These are phyloP conservation scores for Chlamydotis undulata DNA, from an alignment of 2,113 vertebrate species.

Conservation along the genomic window DNA sequence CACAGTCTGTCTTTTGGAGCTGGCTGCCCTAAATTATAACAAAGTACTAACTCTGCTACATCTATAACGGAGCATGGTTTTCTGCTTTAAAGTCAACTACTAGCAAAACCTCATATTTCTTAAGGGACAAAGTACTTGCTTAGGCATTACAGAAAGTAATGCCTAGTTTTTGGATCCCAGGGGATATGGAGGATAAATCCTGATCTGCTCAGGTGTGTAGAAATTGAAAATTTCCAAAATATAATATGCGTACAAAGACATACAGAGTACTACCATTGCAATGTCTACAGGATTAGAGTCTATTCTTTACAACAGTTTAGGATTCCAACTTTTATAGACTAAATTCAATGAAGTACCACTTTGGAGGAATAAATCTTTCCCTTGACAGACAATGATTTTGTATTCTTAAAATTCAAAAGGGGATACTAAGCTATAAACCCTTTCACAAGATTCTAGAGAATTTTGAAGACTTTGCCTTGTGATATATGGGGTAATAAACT, in stretches of 20 bases:
- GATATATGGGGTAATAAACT: not conserved
- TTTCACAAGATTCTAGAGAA: not conserved
- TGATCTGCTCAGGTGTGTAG: not conserved
- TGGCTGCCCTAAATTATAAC: not conserved
- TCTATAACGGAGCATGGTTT: not conserved
- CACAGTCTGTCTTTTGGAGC: not conserved
- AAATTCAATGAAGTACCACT: not conserved
- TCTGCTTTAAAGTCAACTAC: not conserved
- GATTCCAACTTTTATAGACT: not conserved
- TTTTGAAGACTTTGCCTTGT: not conserved
- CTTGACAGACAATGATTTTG: not conserved
- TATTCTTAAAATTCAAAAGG: not conserved
- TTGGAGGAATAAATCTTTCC: not conserved
- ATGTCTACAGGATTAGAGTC: not conserved
- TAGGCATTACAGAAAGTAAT: not conserved
- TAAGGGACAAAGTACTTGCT: not conserved
- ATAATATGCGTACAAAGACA: not conserved
- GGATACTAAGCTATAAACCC: not conserved
- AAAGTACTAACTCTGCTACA: not conserved
- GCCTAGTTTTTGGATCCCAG: not conserved
- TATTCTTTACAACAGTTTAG: not conserved
- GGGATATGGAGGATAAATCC: not conserved
- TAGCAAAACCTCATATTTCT: not conserved
- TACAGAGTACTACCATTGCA: not conserved
- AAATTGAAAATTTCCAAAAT: not conserved